These are phyloP conservation scores for Cerastis leucographa DNA, from an alignment of 2,888 invertebrate genomes.

Conservation along the genomic window DNA sequence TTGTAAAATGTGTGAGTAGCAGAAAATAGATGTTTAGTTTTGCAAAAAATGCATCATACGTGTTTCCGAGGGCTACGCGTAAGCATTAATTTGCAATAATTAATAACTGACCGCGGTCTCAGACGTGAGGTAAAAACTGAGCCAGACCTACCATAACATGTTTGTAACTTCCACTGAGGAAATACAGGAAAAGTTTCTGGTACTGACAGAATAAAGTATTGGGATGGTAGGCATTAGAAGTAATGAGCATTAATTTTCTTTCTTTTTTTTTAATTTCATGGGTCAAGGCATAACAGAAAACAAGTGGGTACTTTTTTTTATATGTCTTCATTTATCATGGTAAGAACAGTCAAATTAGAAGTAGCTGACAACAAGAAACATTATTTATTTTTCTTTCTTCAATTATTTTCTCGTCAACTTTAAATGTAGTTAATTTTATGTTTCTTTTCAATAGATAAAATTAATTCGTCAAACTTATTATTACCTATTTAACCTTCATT, in stretches of 20 bases:
- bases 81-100: constrained; percentile 57
- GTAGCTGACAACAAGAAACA: neutral
- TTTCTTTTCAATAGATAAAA: neutral
- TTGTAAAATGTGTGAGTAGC: neutral
- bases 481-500: constrained; percentile 21
- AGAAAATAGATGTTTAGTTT: neutral
- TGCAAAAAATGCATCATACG: constrained; percentile 41
- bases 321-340: neutral
- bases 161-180: constrained; percentile 38
- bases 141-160: constrained; percentile 55
- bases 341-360: neutral
- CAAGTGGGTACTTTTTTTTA: neutral
- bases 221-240: neutral
- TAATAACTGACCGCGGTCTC: constrained; percentile 44
- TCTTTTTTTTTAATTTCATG: neutral
- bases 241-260: constrained; percentile 2
- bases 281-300: neutral
- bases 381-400: neutral
- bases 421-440: neutral
- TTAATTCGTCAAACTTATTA: neutral
- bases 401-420: neutral
- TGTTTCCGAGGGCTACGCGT: constrained; percentile 36
- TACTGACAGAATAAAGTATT: constrained; percentile 4
- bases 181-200: constrained; percentile 34
- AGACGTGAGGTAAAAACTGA: constrained; percentile 54